Conservation (phyloP, 1,140 invertebrate species). For the Agrypnia vestita region DNA sequence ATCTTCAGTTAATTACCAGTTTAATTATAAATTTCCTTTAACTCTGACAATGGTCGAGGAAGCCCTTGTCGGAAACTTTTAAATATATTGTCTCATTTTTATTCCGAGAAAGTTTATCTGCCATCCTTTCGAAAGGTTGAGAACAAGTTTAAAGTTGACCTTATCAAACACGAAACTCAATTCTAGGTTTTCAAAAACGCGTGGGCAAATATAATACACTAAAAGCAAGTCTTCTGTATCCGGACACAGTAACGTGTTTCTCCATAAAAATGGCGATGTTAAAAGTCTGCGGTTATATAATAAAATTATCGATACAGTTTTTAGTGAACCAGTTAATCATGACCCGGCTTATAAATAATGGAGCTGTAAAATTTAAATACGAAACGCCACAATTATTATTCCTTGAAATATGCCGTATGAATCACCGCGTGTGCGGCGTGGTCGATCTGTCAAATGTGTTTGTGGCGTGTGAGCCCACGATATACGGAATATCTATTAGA, state of each 20-base stretch:
- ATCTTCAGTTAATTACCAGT: no score
- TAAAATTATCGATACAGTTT: neutral
- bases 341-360: neutral
- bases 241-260: neutral
- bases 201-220: neutral
- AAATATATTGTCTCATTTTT: no score
- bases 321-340: constrained; percentile 24
- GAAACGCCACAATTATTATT: neutral
- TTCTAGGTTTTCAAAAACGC: neutral
- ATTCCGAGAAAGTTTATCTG: no score
- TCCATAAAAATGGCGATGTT: neutral
- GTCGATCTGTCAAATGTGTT: no score
- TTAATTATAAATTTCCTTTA: no score
- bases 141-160: neutral
- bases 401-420: no score
- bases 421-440: no score
- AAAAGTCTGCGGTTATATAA: neutral
- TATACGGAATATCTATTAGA: no score
- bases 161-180: neutral
- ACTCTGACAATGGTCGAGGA: no score
- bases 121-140: no score
- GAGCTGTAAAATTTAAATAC: neutral
- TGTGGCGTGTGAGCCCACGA: no score
- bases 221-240: neutral
- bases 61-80: no score